Conservation (phyloP, 2,797 vertebrate species). For the Muscicapa striata region DNA sequence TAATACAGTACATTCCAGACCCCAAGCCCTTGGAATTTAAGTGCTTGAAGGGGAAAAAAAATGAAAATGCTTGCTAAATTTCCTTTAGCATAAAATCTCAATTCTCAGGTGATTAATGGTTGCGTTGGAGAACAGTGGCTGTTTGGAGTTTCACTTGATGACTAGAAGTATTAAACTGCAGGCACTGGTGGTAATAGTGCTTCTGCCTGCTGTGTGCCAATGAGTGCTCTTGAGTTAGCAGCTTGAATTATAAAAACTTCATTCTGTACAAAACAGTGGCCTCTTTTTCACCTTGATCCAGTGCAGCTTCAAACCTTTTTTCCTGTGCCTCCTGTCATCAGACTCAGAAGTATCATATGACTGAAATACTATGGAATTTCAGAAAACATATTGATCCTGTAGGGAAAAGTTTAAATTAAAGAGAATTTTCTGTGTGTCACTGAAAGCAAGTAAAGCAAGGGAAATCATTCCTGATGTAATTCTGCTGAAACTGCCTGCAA, state of each 20-base stretch:
- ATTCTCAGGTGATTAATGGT: background rate
- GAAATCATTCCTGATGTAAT: background rate
- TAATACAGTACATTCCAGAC: background rate
- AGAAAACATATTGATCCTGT: background rate
- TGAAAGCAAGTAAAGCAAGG: background rate
- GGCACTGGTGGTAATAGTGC: background rate
- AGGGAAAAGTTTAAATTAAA: background rate
- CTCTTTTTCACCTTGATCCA: conserved; percentile 5
- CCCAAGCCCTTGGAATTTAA: background rate
- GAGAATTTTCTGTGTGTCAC: background rate
- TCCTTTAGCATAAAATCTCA: background rate
- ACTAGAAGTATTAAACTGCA: conserved; percentile 19
- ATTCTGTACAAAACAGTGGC: background rate
- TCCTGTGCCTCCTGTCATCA: background rate
- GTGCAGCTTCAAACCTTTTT: background rate
- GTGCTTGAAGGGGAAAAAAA: background rate
- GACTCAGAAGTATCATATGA: background rate
- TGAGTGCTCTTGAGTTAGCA: background rate
- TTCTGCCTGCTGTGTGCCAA: background rate
- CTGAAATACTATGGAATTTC: background rate
- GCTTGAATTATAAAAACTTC: conserved; percentile 12
- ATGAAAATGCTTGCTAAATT: background rate
- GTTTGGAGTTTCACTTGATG: conserved; percentile 1
- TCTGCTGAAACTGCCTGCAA: background rate
- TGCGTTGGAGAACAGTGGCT: background rate